Base-by-base conservation (phyloP, 2,888 invertebrate species). In the Lochmaea crataegi region DNA sequence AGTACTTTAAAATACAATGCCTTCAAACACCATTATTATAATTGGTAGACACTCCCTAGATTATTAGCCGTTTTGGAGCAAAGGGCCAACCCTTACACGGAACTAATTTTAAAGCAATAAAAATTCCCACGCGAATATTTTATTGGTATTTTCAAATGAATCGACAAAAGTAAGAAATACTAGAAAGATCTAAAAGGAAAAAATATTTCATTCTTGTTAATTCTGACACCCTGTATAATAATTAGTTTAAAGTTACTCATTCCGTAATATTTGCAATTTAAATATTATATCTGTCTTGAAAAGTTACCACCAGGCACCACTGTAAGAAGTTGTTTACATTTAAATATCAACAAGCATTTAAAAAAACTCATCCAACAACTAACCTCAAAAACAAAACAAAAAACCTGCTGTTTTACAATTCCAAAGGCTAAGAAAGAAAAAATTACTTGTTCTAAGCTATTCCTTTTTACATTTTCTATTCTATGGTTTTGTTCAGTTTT, bases 1-100 rank as follows among this genome's bases (percentile, higher is more conserved):
- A 67, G 70, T 64, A 67, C 70, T 73, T 73, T 45, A 67, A 69
- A 73, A 73, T 66, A 73, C 73, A 73, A 73, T 73, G 69, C 66
- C 57, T 53, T 58, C 63, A 67, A 66, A 73, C 73, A 70, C 73
- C 66, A 73, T 73, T 70, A 73, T 70, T 63, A 73, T 70, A 70
- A 73, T 73, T 73, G 73, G 58, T 64, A 66, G 66, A 73, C 73
- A 73, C 73, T 73, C 73, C 73, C 73, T 57, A 38, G 64, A 58
- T 73, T 70, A 73, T 73, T 73, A 60, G 70, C 51, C 66, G 56
- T 53, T 65, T 41, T 61, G 53, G 48, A 22, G n/a, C 51, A 51
- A n/a, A 57, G 42, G 57, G 69, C 63, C 70, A 73, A 73, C 73
- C 73, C 73, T 67, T 70, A n/a, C 41, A 32, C 63, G 66, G 45